Evolutionary conservation across 2,113 vertebrate species (phyloP).

Genomic region (Aegypius monachus): DNA sequence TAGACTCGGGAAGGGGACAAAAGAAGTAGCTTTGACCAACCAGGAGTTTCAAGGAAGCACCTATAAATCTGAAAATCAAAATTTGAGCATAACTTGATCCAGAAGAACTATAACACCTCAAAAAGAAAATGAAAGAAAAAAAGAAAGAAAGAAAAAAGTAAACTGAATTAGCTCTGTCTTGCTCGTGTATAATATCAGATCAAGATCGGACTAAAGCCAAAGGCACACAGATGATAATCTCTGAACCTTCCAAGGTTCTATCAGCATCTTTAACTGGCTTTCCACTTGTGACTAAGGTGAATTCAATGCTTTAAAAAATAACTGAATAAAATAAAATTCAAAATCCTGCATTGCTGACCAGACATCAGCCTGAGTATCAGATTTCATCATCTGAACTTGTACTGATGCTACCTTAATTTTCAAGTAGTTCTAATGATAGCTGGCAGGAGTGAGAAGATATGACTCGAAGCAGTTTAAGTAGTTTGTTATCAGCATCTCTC

Average conservation of each 20-base stretch:
- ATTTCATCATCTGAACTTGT: background rate
- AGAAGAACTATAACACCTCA: background rate
- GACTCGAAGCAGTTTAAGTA: background rate
- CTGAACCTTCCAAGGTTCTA: background rate
- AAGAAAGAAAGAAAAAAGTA: background rate
- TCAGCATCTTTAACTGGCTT: background rate
- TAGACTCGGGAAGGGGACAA: constrained; percentile 39
- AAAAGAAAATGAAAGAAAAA: background rate
- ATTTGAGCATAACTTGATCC: background rate
- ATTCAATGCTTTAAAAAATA: background rate
- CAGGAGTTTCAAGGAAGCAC: background rate
- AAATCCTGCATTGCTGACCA: background rate
- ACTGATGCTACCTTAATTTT: background rate
- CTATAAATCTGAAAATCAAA: background rate
- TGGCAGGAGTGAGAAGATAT: background rate
- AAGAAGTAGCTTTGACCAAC: background rate
- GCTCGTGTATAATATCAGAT: background rate
- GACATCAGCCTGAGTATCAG: background rate
- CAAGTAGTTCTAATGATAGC: background rate
- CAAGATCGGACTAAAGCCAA: background rate
- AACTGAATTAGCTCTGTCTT: background rate
- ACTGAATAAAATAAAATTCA: background rate
- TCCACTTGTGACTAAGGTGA: background rate
- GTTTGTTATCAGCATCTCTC: background rate
- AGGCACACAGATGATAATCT: background rate